Conservation (phyloP, 2,113 vertebrate genomes). For the Atractosteus spatula region DNA sequence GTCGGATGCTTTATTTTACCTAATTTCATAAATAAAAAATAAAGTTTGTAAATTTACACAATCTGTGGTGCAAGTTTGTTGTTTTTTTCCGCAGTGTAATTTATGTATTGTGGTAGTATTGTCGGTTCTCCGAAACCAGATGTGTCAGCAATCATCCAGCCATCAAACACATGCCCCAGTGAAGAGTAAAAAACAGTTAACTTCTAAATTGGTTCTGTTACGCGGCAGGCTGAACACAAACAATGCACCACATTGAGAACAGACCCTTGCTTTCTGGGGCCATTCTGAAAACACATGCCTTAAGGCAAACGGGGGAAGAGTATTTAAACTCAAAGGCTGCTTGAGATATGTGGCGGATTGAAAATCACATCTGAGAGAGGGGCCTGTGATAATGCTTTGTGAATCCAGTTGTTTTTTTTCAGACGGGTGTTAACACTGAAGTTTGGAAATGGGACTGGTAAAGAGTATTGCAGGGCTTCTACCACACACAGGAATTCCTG, state of each 20-base stretch:
- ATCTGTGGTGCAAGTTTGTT: background rate
- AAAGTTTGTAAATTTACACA: constrained; percentile 35
- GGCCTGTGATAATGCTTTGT: background rate
- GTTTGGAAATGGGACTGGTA: too few species aligned
- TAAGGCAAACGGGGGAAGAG: background rate
- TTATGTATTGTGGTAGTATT: background rate
- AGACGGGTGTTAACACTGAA: too few species aligned
- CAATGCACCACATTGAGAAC: background rate
- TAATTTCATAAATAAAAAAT: constrained; percentile 32
- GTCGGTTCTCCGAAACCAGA: background rate
- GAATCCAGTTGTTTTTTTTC: too few species aligned
- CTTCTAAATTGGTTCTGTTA: background rate
- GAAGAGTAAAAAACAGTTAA: background rate
- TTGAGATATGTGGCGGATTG: background rate
- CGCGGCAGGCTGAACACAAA: background rate
- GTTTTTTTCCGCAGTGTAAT: background rate
- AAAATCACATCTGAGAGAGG: background rate
- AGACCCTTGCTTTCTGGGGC: background rate
- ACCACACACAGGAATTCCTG: too few species aligned
- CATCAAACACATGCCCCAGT: background rate
- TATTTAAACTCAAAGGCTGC: background rate
- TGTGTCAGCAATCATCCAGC: background rate
- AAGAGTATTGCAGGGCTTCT: too few species aligned
- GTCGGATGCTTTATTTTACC: constrained; percentile 21
- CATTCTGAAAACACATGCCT: background rate